Conservation (phyloP, 2,797 vertebrate species). For the Onychomys torridus region DNA sequence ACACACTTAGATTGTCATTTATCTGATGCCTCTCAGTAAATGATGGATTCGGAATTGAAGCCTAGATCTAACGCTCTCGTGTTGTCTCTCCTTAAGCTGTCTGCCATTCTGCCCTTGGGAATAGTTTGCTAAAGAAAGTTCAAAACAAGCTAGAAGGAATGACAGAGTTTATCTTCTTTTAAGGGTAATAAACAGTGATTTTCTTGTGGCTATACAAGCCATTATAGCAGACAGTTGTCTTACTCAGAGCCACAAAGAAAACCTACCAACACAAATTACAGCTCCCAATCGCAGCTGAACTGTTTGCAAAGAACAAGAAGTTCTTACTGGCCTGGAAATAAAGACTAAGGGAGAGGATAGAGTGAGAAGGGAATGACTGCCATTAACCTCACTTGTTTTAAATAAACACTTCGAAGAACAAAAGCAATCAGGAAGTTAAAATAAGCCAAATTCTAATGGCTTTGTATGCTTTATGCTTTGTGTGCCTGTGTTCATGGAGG, state of each 20-base stretch:
- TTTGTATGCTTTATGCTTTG: neutral
- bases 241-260: slow-evolving; percentile 51
- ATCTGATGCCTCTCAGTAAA: neutral
- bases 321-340: slow-evolving; percentile 23
- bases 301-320: slow-evolving; percentile 38
- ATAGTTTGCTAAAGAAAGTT: neutral
- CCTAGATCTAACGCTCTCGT: neutral
- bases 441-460: neutral
- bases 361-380: neutral
- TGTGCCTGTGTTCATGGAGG: fast-evolving
- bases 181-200: slow-evolving; percentile 51
- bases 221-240: slow-evolving; percentile 27
- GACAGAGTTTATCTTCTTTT: slow-evolving; percentile 1
- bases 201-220: slow-evolving; percentile 14
- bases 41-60: neutral
- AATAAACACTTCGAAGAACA: slow-evolving; percentile 40
- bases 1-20: neutral
- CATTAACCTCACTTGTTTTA: slow-evolving; percentile 56
- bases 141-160: slow-evolving; percentile 47
- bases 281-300: neutral
- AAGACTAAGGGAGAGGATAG: neutral
- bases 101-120: neutral
- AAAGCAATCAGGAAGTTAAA: slow-evolving; percentile 41
- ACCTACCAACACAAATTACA: neutral
- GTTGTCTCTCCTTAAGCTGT: neutral